A percentile compares a stretch with the other conserved stretches of the same genome.
phyloP scores from a whole-genome alignment of 2,797 vertebrate species.

The Coreius guichenoti region DNA sequence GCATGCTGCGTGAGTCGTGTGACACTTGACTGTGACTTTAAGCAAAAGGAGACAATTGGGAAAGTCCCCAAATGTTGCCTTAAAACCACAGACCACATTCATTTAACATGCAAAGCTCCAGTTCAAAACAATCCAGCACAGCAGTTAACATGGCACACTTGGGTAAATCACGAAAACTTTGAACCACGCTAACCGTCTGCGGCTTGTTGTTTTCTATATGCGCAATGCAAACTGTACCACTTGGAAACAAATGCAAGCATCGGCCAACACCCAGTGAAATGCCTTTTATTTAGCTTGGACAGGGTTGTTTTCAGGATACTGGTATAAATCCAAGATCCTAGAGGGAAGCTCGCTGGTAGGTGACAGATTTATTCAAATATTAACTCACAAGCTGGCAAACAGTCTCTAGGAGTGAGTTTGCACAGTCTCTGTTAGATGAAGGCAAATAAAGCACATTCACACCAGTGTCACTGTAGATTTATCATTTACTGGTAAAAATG shows the following conservation, averaged over 20 bases:
- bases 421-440: constrained; percentile 32
- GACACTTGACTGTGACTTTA: constrained; percentile 40
- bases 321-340: constrained; percentile 35
- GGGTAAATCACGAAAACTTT: constrained; percentile 50
- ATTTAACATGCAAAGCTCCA: constrained; percentile 55
- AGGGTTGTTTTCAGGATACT: constrained; percentile 35
- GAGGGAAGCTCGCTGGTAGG: constrained; percentile 41
- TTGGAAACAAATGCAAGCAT: constrained; percentile 53
- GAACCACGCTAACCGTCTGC: constrained; percentile 46
- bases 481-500: constrained; percentile 6
- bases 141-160: constrained; percentile 52
- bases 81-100: constrained; percentile 54
- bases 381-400: constrained; percentile 36
- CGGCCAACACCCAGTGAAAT: constrained; percentile 42
- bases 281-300: constrained; percentile 39
- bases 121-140: constrained; percentile 54
- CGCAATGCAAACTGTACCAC: constrained; percentile 46
- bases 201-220: constrained; percentile 53
- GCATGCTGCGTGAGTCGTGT: constrained; percentile 18
- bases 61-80: constrained; percentile 56
- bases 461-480: constrained; percentile 21
- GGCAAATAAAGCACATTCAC: constrained; percentile 32
- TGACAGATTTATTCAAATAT: constrained; percentile 57
- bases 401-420: constrained; percentile 11
- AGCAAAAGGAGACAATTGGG: constrained; percentile 29